Conservation (phyloP, 2,113 vertebrate species). For the Chloropsis cyanopogon region DNA sequence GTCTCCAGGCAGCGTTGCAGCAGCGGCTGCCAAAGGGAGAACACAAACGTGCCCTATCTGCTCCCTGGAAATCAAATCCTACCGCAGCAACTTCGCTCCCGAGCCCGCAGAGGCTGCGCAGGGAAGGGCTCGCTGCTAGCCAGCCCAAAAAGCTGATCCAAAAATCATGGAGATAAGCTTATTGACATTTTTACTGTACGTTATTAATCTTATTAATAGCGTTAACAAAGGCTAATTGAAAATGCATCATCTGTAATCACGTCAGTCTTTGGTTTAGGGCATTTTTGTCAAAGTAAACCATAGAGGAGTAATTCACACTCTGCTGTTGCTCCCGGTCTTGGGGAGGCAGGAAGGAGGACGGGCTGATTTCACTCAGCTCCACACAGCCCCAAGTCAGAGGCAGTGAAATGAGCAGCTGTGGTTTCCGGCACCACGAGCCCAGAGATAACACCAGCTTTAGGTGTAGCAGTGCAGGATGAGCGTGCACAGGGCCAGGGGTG, state of each 20-base stretch:
- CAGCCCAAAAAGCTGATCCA: conserved; percentile 53
- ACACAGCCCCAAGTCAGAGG: background rate
- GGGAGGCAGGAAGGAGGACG: conserved; percentile 59
- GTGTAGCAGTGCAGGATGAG: background rate
- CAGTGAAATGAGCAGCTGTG: conserved; percentile 44
- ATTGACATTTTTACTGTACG: conserved; percentile 71
- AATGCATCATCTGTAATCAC: conserved; percentile 70
- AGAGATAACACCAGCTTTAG: conserved; percentile 57
- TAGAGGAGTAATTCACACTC: conserved; percentile 62
- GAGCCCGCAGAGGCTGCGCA: conserved; percentile 6
- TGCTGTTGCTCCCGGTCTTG: conserved; percentile 53
- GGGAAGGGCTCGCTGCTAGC: conserved; percentile 38
- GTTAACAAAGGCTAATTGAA: conserved; percentile 75
- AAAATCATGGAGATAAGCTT: conserved; percentile 72
- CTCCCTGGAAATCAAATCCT: conserved; percentile 33
- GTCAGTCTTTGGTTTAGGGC: conserved; percentile 63
- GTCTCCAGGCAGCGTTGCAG: background rate
- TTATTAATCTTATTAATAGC: conserved; percentile 76
- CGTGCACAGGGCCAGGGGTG: background rate
- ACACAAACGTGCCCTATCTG: background rate
- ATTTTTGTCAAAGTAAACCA: conserved; percentile 68
- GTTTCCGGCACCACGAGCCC: conserved; percentile 27
- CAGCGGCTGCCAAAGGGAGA: background rate
- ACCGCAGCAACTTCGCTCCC: conserved; percentile 28
- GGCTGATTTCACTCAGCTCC: conserved; percentile 51